A percentile compares a stretch with the other conserved stretches of the same genome.
phyloP scores from a whole-genome alignment of 2,113 vertebrate species.

The Protomyctophum bolini region DNA sequence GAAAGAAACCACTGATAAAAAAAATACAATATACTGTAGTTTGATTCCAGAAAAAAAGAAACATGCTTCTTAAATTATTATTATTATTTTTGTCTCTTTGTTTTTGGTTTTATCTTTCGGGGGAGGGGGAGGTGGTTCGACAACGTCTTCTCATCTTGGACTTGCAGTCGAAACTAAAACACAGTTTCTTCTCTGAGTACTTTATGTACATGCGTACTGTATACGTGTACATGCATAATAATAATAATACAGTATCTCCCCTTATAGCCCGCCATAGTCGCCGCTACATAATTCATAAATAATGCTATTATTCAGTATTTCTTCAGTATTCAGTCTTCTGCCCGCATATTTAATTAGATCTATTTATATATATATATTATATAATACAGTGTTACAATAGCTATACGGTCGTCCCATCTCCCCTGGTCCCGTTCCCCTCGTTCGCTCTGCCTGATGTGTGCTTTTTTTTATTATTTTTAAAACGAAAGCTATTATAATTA shows the following conservation, averaged over 20 bases:
- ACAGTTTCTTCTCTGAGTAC: conserved; percentile 6
- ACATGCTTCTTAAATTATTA: conserved; percentile 76
- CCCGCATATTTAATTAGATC: conserved; percentile 82
- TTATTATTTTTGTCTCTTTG: conserved; percentile 38
- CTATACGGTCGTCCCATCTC: conserved; percentile 45
- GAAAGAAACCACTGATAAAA: conserved; percentile 74
- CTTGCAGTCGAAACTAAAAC: conserved; percentile 50
- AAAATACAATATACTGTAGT: conserved; percentile 70
- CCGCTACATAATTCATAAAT: conserved; percentile 81
- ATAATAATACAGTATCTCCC: conserved; percentile 55
- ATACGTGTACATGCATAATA: conserved; percentile 74
- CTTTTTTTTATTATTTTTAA: conserved; percentile 45
- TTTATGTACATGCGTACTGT: too few species aligned
- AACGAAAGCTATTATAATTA: conserved; percentile 15
- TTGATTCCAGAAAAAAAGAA: conserved; percentile 73
- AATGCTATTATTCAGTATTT: conserved; percentile 78
- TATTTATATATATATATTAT: conserved; percentile 71
- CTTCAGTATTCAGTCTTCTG: conserved; percentile 78
- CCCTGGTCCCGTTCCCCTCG: conserved; percentile 33
- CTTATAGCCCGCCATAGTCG: conserved; percentile 55
- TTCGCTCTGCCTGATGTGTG: conserved; percentile 33
- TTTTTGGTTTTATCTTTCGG: conserved; percentile 44
- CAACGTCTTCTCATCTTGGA: conserved; percentile 43
- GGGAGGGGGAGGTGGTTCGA: conserved; percentile 45
- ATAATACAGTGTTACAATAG: conserved; percentile 80